A percentile compares a stretch with the other conserved stretches of the same genome.
phyloP scores from a whole-genome alignment of 2,888 invertebrate species.

The Hypercompe scribonia region DNA sequence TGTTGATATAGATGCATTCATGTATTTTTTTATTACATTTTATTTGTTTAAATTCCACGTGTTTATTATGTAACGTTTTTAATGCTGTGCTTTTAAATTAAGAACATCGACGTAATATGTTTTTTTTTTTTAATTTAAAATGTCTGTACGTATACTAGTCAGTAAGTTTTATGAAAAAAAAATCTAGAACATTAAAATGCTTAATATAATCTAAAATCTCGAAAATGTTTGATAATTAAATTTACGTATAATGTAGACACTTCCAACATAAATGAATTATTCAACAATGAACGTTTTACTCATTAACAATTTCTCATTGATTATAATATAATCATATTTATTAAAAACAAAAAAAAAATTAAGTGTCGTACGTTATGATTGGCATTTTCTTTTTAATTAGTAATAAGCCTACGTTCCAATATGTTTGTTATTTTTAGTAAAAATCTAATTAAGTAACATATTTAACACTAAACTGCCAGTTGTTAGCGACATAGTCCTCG shows the following conservation, averaged over 20 bases:
- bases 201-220: slow-evolving; percentile 48
- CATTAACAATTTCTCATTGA: slow-evolving; percentile 59
- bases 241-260: slow-evolving; percentile 38
- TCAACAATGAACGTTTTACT: slow-evolving; percentile 22
- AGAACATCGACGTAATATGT: slow-evolving; percentile 48
- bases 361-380: slow-evolving; percentile 80
- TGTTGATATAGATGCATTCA: slow-evolving; percentile 24
- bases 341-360: slow-evolving; percentile 55
- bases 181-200: slow-evolving; percentile 44
- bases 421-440: slow-evolving; percentile 59
- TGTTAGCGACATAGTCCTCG: slow-evolving; percentile 75
- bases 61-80: slow-evolving; percentile 45
- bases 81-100: slow-evolving; percentile 54
- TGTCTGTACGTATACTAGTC: slow-evolving; percentile 68
- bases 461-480: slow-evolving; percentile 73
- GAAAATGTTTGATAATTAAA: slow-evolving; percentile 37
- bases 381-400: slow-evolving; percentile 76
- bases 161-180: slow-evolving; percentile 70
- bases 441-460: slow-evolving; percentile 56
- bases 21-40: slow-evolving; percentile 29
- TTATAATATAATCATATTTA: slow-evolving; percentile 53
- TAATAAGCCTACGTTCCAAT: slow-evolving; percentile 70
- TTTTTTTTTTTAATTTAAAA: slow-evolving; percentile 65
- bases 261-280: slow-evolving; percentile 18
- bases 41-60: slow-evolving; percentile 44